Evolutionary conservation across 2,888 invertebrate genomes (phyloP).

Genomic region (Meghimatium bilineatum): DNA sequence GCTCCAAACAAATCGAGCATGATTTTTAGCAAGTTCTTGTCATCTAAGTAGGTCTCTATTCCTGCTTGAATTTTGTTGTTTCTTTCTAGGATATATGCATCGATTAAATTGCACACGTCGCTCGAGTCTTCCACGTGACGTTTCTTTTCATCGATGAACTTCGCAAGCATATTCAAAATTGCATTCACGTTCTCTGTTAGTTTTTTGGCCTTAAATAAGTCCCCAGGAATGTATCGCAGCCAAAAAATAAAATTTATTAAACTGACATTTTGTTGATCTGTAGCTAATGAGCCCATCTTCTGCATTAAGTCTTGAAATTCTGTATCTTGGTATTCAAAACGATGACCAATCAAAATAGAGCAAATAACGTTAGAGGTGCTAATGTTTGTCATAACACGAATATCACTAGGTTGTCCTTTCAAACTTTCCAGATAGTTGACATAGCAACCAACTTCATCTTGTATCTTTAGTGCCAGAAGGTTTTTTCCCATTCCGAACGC

Average conservation of each 20-base stretch:
- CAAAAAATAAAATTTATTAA: conserved; percentile 19
- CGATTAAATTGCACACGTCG: conserved; percentile 20
- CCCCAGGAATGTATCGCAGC: conserved; percentile 17
- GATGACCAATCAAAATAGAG: conserved; percentile 18
- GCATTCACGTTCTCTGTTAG: neutral
- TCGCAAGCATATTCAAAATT: neutral
- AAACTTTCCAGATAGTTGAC: neutral
- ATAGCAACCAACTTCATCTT: conserved; percentile 9
- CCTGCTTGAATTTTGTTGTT: conserved; percentile 15
- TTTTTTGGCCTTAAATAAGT: conserved; percentile 21
- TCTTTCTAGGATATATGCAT: conserved; percentile 14
- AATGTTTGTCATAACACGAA: conserved; percentile 15
- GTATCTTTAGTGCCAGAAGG: neutral
- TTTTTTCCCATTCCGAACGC: conserved; percentile 20
- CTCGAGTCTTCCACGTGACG: neutral
- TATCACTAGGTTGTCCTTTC: conserved; percentile 15
- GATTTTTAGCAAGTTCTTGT: conserved; percentile 6
- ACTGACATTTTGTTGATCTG: conserved; percentile 1
- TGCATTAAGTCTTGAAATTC: conserved; percentile 9
- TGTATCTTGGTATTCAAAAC: conserved; percentile 25
- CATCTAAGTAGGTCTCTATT: neutral
- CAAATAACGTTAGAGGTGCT: conserved; percentile 24
- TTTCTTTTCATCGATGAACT: conserved; percentile 17
- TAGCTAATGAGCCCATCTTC: neutral
- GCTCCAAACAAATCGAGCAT: conserved; percentile 20